Base-by-base conservation (phyloP, 2,888 invertebrate genomes). In the Sinopyrophorus schimmeli region DNA sequence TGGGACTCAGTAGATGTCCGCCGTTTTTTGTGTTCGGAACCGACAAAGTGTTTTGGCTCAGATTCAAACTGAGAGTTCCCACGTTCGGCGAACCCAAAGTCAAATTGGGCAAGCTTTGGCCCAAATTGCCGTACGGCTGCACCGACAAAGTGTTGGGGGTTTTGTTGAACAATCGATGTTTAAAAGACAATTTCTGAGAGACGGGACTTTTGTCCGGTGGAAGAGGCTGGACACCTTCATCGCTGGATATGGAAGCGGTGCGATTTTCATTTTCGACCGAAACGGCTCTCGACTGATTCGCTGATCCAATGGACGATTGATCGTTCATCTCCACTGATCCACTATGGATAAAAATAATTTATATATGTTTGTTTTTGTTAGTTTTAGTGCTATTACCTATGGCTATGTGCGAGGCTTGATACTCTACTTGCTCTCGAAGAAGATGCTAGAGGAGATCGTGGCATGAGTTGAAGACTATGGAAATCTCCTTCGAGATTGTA, bases 101-200 rank as follows among this genome's bases (percentile, higher is more conserved):
- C 41, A 92, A 76, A 68, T 92, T 90, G 2, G 91, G 91, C 62
- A 92, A 74, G 66, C 89, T 90, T 70, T 90, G 89, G 17, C 89
- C 87, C 37, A 89, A 75, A 28, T 80, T 78, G 63, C 81, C 80
- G 67, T 77, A 73, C 48, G 87, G 84, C 66, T 89, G 86, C 47
- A 91, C 89, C 32, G 84, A 84, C 54, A 91, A 74, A 0, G 87
- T 86, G 67, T 87, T 87, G 17, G 86, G 83, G 20, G 85, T 82
- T 56, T 72, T 71, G 48, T 65, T 67, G 55, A 70, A 71, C 11
- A 70, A 61, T 35, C 71, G 66, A 48, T 68, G 70, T 54, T 73
- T 73, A 54, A 73, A 70, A 18, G 55, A 55, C 20, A 55, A 47
- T 50, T 72, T 71, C 53, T 72, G 70, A 27, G 69, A 63, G 26